phyloP scores from a whole-genome alignment of 2,113 vertebrate genomes.

The Istiophorus platypterus region DNA sequence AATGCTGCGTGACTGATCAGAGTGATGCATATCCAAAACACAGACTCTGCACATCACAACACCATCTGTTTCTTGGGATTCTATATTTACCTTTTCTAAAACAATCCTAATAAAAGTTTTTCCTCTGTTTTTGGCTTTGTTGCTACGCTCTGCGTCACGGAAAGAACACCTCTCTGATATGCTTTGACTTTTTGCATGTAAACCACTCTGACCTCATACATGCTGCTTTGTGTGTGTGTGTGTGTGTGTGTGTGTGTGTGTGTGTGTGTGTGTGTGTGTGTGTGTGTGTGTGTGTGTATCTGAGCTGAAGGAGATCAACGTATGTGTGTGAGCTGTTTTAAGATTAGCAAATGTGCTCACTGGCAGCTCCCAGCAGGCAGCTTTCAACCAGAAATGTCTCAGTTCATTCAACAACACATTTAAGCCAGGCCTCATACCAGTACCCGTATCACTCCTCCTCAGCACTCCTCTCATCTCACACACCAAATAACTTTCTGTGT shows the following conservation, averaged over 20 bases:
- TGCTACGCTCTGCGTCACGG: slow-evolving; percentile 26
- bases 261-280: slow-evolving; percentile 2
- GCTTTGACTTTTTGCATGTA: slow-evolving; percentile 42
- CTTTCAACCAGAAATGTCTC: slow-evolving; percentile 48
- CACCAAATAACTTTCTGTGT: slow-evolving; percentile 48
- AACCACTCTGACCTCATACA: slow-evolving; percentile 32
- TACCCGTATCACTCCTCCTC: slow-evolving; percentile 35
- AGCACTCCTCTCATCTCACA: slow-evolving; percentile 51
- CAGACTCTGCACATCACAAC: slow-evolving; percentile 56
- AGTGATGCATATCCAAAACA: slow-evolving; percentile 57
- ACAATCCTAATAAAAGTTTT: slow-evolving; percentile 8
- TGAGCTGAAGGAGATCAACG: slow-evolving; percentile 15
- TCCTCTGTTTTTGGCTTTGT: slow-evolving; percentile 21
- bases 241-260: slow-evolving; percentile 3
- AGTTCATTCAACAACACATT: slow-evolving; percentile 26
- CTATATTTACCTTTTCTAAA: slow-evolving; percentile 8
- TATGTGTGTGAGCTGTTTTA: slow-evolving; percentile 27
- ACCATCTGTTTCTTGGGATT: slow-evolving; percentile 55
- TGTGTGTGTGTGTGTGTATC: slow-evolving; percentile 4
- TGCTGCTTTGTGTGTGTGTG: slow-evolving; percentile 1
- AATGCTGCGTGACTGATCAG: slow-evolving; percentile 55
- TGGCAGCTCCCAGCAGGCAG: slow-evolving; percentile 22
- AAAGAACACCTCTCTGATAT: slow-evolving; percentile 13
- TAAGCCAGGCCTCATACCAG: slow-evolving; percentile 24
- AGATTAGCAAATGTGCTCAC: slow-evolving; percentile 46